Evolutionary conservation across 2,113 vertebrate species (phyloP).

Genomic region (Alectura lathami): DNA sequence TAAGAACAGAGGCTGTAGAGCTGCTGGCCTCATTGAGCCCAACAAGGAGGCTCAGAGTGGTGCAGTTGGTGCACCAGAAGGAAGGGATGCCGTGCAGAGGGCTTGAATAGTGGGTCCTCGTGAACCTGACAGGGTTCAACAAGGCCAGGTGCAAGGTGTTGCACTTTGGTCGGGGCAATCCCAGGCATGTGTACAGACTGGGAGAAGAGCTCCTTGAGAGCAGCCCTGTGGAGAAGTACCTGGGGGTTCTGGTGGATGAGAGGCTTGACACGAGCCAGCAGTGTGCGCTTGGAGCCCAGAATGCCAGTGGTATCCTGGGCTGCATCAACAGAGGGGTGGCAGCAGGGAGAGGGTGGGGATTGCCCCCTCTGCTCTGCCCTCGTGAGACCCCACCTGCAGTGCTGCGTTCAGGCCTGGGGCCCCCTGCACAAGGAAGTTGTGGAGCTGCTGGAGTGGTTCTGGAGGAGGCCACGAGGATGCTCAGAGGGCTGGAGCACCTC

Average conservation of each 20-base stretch:
- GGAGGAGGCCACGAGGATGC: background rate
- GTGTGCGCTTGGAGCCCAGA: background rate
- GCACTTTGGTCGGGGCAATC: background rate
- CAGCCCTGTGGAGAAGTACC: background rate
- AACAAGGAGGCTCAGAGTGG: background rate
- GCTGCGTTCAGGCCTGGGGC: background rate
- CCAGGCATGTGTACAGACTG: background rate
- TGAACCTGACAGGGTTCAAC: background rate
- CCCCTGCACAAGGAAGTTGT: too few relatives aligned
- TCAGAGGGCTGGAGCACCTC: background rate
- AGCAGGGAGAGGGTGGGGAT: background rate
- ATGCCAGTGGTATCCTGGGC: background rate
- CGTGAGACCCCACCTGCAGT: background rate
- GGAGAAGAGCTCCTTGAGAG: background rate
- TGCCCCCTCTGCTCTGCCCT: background rate
- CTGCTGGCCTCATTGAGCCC: rapidly evolving
- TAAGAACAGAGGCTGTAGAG: slow-evolving; percentile 22
- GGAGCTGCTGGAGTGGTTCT: background rate
- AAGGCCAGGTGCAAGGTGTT: background rate
- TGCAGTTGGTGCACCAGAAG: too few relatives aligned
- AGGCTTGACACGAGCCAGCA: background rate
- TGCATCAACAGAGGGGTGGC: background rate
- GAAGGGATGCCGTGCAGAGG: too few relatives aligned
- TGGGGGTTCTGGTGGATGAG: background rate
- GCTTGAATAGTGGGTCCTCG: background rate